A percentile compares a stretch with the other conserved stretches of the same genome.
phyloP scores from a whole-genome alignment of 2,797 vertebrate species.

The Mionectes olivaceus region DNA sequence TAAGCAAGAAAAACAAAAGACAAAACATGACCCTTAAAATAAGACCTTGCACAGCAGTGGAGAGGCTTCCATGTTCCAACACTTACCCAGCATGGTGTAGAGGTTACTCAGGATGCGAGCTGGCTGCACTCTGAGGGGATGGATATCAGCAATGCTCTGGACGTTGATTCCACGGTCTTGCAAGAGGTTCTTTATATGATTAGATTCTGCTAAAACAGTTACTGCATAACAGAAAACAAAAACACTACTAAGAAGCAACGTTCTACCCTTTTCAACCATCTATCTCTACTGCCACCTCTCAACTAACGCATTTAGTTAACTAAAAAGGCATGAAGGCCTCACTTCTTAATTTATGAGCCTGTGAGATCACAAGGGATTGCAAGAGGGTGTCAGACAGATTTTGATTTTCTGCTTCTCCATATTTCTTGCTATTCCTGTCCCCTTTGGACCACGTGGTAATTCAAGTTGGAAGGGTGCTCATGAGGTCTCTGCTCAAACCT shows the following conservation, averaged over 20 bases:
- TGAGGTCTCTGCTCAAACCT: background rate
- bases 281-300: background rate
- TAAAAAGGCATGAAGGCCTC: background rate
- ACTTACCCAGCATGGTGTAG: conserved; percentile 92
- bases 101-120: conserved; percentile 96
- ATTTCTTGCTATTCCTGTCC: background rate
- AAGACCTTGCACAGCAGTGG: background rate
- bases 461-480: background rate
- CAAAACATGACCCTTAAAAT: background rate
- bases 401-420: background rate
- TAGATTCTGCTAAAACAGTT: conserved; percentile 90
- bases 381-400: background rate
- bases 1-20: background rate
- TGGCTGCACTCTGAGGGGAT: conserved; percentile 91
- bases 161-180: conserved; percentile 84
- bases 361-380: background rate
- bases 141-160: conserved; percentile 88
- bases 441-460: background rate
- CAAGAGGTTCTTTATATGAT: conserved; percentile 87
- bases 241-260: background rate
- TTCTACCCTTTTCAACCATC: background rate
- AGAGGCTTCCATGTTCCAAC: background rate
- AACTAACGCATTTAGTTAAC: background rate
- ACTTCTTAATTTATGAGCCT: background rate
- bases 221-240: conserved; percentile 79